Evolutionary conservation across 2,888 invertebrate genomes (phyloP).

Genomic region (Alloplasta piceator): DNA sequence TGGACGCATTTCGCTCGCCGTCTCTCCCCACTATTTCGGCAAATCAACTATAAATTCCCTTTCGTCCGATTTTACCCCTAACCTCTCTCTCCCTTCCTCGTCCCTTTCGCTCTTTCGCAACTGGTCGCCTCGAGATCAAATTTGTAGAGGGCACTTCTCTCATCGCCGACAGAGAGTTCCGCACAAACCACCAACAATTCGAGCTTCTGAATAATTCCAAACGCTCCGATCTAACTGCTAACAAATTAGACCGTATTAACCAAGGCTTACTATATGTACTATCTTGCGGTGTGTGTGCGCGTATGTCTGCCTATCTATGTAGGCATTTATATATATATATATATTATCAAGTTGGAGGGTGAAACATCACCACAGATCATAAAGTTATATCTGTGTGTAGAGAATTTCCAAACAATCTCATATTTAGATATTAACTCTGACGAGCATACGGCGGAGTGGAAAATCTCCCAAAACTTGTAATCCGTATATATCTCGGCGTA

Average conservation of each 20-base stretch:
- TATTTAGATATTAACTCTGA: not conserved
- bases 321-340: not conserved
- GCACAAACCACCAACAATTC: constrained; percentile 81
- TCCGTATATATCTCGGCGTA: constrained; percentile 17
- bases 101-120: constrained; percentile 53
- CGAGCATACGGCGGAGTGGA: constrained; percentile 54
- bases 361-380: not conserved
- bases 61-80: not conserved
- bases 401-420: not conserved
- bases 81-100: constrained; percentile 32
- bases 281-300: not conserved
- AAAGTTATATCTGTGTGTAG: not conserved
- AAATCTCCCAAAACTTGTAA: constrained; percentile 64
- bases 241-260: constrained; percentile 82
- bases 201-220: constrained; percentile 81
- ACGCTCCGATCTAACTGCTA: constrained; percentile 82
- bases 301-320: not conserved
- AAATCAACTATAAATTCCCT: constrained; percentile 21
- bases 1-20: constrained; percentile 39
- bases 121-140: constrained; percentile 58
- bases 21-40: constrained; percentile 54
- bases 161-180: constrained; percentile 70
- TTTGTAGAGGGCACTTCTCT: constrained; percentile 42
- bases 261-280: constrained; percentile 73
- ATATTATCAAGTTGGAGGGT: not conserved